Percentiles rank a stretch among this genome's conserved stretches.
phyloP scores from a whole-genome alignment of 2,113 vertebrate species.

The Octodon degus region DNA sequence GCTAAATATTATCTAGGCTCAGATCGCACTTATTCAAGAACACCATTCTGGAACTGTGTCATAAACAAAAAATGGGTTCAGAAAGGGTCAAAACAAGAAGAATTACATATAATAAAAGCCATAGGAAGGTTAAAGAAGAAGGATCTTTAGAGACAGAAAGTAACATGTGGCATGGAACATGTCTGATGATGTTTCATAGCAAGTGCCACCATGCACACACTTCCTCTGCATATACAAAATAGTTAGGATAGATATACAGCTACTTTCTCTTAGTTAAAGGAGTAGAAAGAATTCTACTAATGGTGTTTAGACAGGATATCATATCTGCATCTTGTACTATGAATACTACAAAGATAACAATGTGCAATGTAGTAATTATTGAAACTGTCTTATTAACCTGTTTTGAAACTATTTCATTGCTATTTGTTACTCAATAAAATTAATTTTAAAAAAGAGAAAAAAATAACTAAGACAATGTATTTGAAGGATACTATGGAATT shows the following conservation, averaged over 20 bases:
- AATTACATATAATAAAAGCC: neutral
- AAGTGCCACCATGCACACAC: neutral
- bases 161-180: neutral
- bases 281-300: too few relatives aligned
- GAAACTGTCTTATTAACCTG: too few relatives aligned
- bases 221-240: neutral
- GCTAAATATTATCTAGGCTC: neutral
- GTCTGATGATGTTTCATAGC: neutral
- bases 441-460: too few relatives aligned
- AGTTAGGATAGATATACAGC: too few relatives aligned
- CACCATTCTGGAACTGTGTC: neutral
- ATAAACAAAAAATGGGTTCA: neutral
- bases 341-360: too few relatives aligned
- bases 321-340: too few relatives aligned
- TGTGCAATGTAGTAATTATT: too few relatives aligned
- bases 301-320: too few relatives aligned
- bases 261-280: too few relatives aligned
- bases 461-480: neutral
- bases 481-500: neutral
- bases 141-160: slow-evolving; percentile 7
- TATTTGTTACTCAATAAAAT: too few relatives aligned
- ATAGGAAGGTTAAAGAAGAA: neutral
- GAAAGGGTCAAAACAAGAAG: neutral
- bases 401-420: too few relatives aligned
- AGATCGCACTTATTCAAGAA: neutral